Evolutionary conservation across 2,888 invertebrate genomes (phyloP), one percentile per base, ranked within the genome.

Genomic region (Andrena dorsata): DNA sequence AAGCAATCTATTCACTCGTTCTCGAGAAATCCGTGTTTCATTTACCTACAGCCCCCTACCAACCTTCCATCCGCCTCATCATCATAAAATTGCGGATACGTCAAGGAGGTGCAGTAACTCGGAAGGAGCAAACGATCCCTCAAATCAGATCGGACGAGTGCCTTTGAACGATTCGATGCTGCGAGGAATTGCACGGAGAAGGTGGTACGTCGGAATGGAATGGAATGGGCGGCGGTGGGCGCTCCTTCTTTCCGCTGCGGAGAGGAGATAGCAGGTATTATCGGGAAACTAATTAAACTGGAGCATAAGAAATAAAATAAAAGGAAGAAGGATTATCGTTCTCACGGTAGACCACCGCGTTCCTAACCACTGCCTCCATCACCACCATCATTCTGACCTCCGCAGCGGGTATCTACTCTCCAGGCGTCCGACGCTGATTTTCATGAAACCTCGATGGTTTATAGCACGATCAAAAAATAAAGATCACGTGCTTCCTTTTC

Each of bases 251-350:
- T 84, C 84, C 86, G 68, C 87, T 89, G 89, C 78, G 78, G 80
- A 83, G 89, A 70, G 80, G 83, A 92, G 92, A 92, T 92, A 92
- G 90, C 87, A 72, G 86, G 91, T 88, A 92, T 92, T 92, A 92
- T 92, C 91, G 89, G 87, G 83, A 89, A 92, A 92, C 92, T 92
- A 93, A 92, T 93, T 93, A 92, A 93, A 92, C 91, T 91, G 88
- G 88, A 89, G 90, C 90, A 90, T 92, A 91, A 92, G 92, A 92
- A 92, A 92, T 92, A 90, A 92, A 92, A 92, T 91, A 90, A 91
- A 92, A 89, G 90, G 74, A 64, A 60, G 77, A 77, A 56, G 82
- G 88, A 89, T 90, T 90, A 91, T 91, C 90, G 91, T 90, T 90
- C 89, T 88, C 86, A 80, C 86, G 89, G 89, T 72, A 73, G 76